Conservation (phyloP, 2,797 vertebrate species). For the Gymnocypris eckloni region DNA sequence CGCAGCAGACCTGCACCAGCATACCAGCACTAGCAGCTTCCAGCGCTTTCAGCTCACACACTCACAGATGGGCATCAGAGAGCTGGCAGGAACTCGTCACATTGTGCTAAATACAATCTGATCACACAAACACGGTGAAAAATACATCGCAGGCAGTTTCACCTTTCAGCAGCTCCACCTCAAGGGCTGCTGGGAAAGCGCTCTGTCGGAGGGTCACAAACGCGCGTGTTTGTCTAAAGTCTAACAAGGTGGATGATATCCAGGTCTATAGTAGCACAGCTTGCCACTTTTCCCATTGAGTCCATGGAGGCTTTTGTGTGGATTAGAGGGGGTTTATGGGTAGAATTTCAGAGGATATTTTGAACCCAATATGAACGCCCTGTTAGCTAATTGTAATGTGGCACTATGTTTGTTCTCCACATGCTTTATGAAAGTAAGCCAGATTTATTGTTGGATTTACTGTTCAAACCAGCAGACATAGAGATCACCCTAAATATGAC, state of each 20-base stretch:
- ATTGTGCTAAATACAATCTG: conserved; percentile 53
- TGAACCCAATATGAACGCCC: conserved; percentile 27
- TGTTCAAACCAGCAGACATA: not conserved
- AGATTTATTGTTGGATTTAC: not conserved
- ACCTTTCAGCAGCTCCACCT: conserved; percentile 48
- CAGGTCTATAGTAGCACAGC: conserved; percentile 36
- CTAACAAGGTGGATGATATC: conserved; percentile 27
- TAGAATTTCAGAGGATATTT: conserved; percentile 44
- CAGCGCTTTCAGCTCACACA: conserved; percentile 28
- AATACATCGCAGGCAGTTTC: conserved; percentile 41
- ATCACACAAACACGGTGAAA: conserved; percentile 47
- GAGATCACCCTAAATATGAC: not conserved
- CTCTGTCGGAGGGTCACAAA: conserved; percentile 38
- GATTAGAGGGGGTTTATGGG: conserved; percentile 51
- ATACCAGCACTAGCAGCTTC: conserved; percentile 47
- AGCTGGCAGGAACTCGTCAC: conserved; percentile 34
- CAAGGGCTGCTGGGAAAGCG: not conserved
- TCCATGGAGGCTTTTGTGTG: conserved; percentile 31
- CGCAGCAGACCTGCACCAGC: no score
- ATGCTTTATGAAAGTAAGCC: not conserved
- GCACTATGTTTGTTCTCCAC: not conserved
- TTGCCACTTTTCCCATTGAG: conserved; percentile 16
- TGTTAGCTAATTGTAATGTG: conserved; percentile 42
- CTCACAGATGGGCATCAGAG: conserved; percentile 56
- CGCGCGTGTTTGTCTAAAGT: not conserved